These are phyloP conservation scores for Halotydeus destructor DNA, from an alignment of 1,140 invertebrate genomes.

Conservation along the genomic window DNA sequence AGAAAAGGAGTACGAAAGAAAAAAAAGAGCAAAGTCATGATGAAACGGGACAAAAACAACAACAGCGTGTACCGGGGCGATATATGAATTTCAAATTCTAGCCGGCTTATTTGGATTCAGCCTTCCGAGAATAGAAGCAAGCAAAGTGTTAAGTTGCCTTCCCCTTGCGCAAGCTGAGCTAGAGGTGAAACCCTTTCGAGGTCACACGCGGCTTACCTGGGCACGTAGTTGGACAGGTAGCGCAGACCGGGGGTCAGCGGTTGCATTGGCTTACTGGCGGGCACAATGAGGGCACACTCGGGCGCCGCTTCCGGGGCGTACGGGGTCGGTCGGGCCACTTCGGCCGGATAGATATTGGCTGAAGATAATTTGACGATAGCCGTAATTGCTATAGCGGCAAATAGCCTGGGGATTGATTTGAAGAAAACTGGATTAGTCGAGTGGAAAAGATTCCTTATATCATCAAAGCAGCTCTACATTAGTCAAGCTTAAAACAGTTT, in stretches of 20 bases:
- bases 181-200: conserved; percentile 14
- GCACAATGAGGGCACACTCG: conserved; percentile 17
- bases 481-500: too few relatives aligned
- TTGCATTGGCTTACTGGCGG: conserved; percentile 9
- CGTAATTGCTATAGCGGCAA: too few relatives aligned
- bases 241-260: conserved; percentile 9
- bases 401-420: too few relatives aligned
- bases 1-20: background rate
- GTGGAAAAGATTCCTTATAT: too few relatives aligned
- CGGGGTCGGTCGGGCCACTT: conserved; percentile 8
- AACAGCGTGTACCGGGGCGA: background rate
- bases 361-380: too few relatives aligned
- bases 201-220: conserved; percentile 19
- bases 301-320: conserved; percentile 14
- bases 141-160: background rate
- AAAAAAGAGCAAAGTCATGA: background rate
- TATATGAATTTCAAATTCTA: background rate
- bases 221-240: conserved; percentile 19
- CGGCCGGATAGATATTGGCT: too few relatives aligned
- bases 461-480: too few relatives aligned
- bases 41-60: background rate
- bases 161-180: background rate
- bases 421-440: too few relatives aligned
- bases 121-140: conserved; percentile 6
- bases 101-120: background rate